phyloP scores from a whole-genome alignment of 2,113 vertebrate species.

The Arothron firmamentum region DNA sequence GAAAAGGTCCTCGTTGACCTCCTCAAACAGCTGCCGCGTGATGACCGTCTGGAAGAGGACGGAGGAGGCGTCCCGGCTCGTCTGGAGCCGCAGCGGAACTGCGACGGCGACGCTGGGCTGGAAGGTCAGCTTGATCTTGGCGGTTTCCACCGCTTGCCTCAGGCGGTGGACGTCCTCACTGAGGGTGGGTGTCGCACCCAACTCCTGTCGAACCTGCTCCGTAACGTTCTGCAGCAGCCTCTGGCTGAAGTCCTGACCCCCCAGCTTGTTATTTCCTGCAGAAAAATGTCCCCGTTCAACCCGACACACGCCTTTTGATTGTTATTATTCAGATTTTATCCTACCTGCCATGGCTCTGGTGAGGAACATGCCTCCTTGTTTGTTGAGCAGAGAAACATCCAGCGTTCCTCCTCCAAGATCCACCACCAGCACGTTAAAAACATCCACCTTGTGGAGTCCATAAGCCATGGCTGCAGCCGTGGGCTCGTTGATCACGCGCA shows the following conservation, averaged over 20 bases:
- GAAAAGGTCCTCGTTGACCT: constrained; percentile 90
- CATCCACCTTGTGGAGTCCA: constrained; percentile 91
- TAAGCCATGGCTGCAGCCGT: constrained; percentile 98
- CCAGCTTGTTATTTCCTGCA: constrained; percentile 95
- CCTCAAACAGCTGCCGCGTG: constrained; percentile 85
- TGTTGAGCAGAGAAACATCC: constrained; percentile 93
- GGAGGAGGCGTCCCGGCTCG: background rate
- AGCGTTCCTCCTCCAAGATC: constrained; percentile 95
- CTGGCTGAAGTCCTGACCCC: constrained; percentile 97
- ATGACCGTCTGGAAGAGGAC: constrained; percentile 79
- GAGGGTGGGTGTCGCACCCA: constrained; percentile 77
- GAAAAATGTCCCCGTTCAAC: background rate
- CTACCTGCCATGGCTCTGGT: constrained; percentile 97
- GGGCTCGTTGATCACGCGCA: constrained; percentile 94
- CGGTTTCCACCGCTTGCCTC: constrained; percentile 86
- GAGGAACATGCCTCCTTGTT: constrained; percentile 97
- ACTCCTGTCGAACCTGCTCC: constrained; percentile 75
- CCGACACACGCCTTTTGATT: background rate
- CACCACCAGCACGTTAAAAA: constrained; percentile 93
- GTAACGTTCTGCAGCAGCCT: constrained; percentile 84
- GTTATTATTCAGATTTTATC: background rate
- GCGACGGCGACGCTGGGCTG: constrained; percentile 67
- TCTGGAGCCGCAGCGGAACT: constrained; percentile 73
- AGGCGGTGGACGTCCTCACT: constrained; percentile 91
- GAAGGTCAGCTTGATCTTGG: constrained; percentile 89